Conservation (phyloP, 2,797 vertebrate genomes). For the Thripadectes ignobilis region DNA sequence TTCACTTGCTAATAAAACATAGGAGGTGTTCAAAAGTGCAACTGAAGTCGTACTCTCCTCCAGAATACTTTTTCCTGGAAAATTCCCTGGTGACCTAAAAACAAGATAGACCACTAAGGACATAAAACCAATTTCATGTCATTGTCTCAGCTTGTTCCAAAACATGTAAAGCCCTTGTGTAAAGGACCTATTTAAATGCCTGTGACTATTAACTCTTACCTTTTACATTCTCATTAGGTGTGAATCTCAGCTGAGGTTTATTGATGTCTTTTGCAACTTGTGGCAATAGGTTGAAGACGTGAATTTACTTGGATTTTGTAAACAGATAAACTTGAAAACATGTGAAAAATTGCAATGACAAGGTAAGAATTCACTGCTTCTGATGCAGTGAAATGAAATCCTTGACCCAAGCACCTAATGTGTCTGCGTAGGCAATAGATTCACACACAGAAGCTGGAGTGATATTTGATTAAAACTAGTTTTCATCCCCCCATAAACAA, state of each 20-base stretch:
- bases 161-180: not conserved
- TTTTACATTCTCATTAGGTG: conserved; percentile 34
- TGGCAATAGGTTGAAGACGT: not conserved
- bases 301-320: not conserved
- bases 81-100: not conserved
- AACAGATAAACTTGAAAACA: conserved; percentile 21
- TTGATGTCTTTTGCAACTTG: not conserved
- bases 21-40: not conserved
- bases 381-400: conserved; percentile 31
- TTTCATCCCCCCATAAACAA: conserved; percentile 24
- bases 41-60: not conserved
- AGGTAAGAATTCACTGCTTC: conserved; percentile 23
- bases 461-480: conserved; percentile 19
- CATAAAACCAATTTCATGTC: not conserved
- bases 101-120: not conserved
- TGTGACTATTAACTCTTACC: conserved; percentile 21
- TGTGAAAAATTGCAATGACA: conserved; percentile 30
- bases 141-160: not conserved
- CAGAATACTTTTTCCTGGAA: not conserved
- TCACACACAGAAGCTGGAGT: not conserved
- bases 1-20: not conserved
- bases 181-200: not conserved
- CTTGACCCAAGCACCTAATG: not conserved
- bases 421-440: not conserved
- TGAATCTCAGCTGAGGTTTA: not conserved